Percentiles rank a stretch among this genome's conserved stretches.
These are phyloP conservation scores for Rambutsinella grinnellia DNA, from an alignment of 2,888 invertebrate species.

Conservation along the genomic window DNA sequence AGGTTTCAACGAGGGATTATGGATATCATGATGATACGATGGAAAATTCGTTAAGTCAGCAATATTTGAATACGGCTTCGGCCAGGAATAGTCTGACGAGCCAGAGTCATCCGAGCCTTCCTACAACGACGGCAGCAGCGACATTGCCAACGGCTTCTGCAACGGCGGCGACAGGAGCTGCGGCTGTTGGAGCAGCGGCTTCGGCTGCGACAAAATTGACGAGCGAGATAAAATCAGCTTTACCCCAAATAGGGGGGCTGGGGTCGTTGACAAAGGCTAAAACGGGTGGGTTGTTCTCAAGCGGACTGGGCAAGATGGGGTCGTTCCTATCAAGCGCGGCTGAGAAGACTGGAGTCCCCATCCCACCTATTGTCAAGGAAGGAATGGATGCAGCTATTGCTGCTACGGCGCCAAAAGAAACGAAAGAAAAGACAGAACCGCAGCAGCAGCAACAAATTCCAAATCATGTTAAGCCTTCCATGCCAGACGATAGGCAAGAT, in stretches of 20 bases:
- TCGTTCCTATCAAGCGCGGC: constrained; percentile 57
- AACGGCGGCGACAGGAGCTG: constrained; percentile 15
- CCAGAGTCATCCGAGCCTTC: background rate
- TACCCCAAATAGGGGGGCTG: constrained; percentile 53
- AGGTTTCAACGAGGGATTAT: constrained; percentile 65
- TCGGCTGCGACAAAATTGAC: constrained; percentile 56
- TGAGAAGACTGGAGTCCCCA: constrained; percentile 57
- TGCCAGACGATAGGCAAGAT: constrained; percentile 23
- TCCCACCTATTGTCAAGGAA: constrained; percentile 53
- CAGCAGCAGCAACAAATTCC: constrained; percentile 38
- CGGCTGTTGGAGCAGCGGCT: constrained; percentile 40
- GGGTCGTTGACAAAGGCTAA: constrained; percentile 48
- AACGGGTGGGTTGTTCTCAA: constrained; percentile 59
- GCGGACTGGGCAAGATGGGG: constrained; percentile 57
- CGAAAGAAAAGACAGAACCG: constrained; percentile 47
- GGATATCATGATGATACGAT: constrained; percentile 42
- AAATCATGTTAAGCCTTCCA: constrained; percentile 46
- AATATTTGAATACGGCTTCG: constrained; percentile 27
- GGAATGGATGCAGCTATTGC: constrained; percentile 39
- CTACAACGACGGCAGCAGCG: constrained; percentile 9
- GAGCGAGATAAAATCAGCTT: constrained; percentile 58
- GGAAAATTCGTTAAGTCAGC: constrained; percentile 11
- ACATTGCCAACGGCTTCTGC: constrained; percentile 11
- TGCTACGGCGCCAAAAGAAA: constrained; percentile 14
- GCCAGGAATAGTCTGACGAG: constrained; percentile 43